These are phyloP conservation scores for Zaprionus inermis DNA, from an alignment of 1,140 invertebrate genomes.

Conservation along the genomic window DNA sequence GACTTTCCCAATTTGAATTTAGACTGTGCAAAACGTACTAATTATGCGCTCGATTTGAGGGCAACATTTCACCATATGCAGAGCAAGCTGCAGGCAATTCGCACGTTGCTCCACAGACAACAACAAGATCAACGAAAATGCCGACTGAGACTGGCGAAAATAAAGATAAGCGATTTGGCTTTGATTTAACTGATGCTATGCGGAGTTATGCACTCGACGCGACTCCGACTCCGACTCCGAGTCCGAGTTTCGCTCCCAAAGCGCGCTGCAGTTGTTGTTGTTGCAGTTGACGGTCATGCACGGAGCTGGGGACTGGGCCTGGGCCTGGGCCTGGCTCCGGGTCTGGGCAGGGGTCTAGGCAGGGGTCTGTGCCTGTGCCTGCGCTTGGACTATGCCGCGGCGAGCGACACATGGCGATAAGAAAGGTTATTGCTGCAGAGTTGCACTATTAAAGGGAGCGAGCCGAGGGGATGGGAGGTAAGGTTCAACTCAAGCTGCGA, in stretches of 20 bases:
- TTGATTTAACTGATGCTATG: conserved; percentile 80
- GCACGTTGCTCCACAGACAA: conserved; percentile 58
- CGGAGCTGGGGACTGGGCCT: not conserved
- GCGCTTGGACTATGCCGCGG: conserved; percentile 8
- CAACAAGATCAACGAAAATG: conserved; percentile 50
- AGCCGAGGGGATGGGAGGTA: not conserved
- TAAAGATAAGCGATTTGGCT: conserved; percentile 77
- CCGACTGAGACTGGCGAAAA: conserved; percentile 54
- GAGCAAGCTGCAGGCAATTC: conserved; percentile 39
- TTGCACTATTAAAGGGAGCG: conserved; percentile 50
- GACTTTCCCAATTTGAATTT: not conserved
- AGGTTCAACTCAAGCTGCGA: conserved; percentile 25
- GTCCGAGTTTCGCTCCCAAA: not conserved
- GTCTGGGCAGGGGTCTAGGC: conserved; percentile 9
- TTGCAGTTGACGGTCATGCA: conserved; percentile 31
- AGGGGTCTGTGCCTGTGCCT: conserved; percentile 8
- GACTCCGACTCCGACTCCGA: not conserved
- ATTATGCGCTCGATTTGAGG: not conserved
- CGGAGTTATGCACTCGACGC: conserved; percentile 61
- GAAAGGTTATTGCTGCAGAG: conserved; percentile 62
- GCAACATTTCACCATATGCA: conserved; percentile 29
- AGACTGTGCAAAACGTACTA: not conserved
- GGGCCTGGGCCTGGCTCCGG: conserved; percentile 4
- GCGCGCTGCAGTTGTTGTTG: not conserved
- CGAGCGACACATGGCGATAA: conserved; percentile 64